phyloP scores from a whole-genome alignment of 92 coral and sea anemone genomes.

The Epizoanthus ramosus region DNA sequence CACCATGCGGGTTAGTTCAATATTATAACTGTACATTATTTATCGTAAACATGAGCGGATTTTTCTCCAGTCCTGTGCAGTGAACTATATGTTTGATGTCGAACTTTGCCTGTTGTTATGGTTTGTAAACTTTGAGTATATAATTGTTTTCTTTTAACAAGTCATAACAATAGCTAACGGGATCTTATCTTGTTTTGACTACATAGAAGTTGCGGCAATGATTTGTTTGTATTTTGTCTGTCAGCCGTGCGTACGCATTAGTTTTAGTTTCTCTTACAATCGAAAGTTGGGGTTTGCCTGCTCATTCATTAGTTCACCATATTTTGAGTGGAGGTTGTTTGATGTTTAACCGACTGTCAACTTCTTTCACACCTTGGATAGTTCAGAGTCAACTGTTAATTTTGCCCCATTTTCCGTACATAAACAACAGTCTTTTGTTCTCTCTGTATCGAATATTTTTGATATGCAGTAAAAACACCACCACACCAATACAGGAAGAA shows the following conservation, averaged over 20 bases:
- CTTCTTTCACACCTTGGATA: no score
- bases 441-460: no score
- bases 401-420: no score
- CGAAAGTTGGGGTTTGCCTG: not conserved
- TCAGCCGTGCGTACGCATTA: not conserved
- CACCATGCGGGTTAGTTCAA: slow-evolving; percentile 90
- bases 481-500: not conserved
- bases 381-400: no score
- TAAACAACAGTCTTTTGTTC: no score
- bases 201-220: not conserved
- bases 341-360: no score
- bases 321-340: not conserved
- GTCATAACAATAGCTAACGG: not conserved
- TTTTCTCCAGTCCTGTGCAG: slow-evolving; percentile 1
- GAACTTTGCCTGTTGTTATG: not conserved
- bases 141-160: not conserved
- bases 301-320: not conserved
- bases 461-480: no score
- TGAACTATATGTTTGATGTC: slow-evolving; percentile 5
- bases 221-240: not conserved
- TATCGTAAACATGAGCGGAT: not conserved
- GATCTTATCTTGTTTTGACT: not conserved
- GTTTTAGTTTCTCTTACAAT: not conserved
- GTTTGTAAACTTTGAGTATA: not conserved
- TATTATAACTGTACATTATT: not conserved